Conservation (phyloP, 2,113 vertebrate genomes). For the Carlito syrichta region DNA sequence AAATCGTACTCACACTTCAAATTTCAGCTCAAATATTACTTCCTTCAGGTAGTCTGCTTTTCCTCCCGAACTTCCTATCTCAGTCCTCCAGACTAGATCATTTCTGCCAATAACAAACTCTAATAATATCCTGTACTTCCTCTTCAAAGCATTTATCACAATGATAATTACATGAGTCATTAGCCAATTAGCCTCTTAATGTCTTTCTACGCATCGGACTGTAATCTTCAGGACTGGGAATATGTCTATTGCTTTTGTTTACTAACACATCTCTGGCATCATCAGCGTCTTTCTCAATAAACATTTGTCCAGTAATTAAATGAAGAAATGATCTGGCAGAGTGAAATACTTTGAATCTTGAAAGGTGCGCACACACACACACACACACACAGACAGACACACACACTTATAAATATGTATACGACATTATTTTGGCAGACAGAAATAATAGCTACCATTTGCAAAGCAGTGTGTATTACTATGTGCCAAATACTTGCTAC, state of each 20-base stretch:
- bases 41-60: neutral
- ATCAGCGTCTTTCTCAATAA: conserved; percentile 3
- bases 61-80: neutral
- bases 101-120: neutral
- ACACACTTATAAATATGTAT: too few relatives aligned
- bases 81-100: neutral
- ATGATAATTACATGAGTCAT: conserved; percentile 42
- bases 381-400: too few relatives aligned
- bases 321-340: neutral
- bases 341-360: conserved; percentile 22
- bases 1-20: neutral
- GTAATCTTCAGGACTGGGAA: neutral
- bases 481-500: neutral
- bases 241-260: neutral
- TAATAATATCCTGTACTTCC: neutral
- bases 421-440: neutral
- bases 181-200: conserved; percentile 27
- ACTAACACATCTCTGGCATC: neutral
- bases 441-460: conserved; percentile 29
- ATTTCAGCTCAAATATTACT: neutral
- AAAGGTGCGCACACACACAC: neutral
- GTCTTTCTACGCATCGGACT: neutral
- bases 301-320: conserved; percentile 13
- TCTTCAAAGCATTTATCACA: conserved; percentile 15
- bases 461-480: conserved; percentile 8